Evolutionary conservation across 2,113 vertebrate genomes (phyloP).

Genomic region (Panthera leo): DNA sequence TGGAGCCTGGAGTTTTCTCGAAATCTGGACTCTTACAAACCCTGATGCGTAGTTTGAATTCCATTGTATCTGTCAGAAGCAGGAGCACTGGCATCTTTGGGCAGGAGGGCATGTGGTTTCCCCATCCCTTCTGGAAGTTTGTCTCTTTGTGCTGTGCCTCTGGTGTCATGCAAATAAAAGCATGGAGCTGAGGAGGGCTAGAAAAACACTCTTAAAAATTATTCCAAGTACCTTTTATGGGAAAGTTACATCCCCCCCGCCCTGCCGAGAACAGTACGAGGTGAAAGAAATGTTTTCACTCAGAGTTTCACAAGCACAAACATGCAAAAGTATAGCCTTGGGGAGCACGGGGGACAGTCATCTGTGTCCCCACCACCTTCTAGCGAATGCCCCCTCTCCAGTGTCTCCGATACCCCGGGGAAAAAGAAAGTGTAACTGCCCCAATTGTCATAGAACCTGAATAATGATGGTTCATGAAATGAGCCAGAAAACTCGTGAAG

Average conservation of each 20-base stretch:
- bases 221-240: not conserved
- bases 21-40: not conserved
- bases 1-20: not conserved
- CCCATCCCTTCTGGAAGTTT: not conserved
- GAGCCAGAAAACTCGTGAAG: not conserved
- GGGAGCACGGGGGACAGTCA: rapidly evolving
- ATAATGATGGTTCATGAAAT: not conserved
- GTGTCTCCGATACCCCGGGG: not conserved
- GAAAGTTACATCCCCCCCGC: not conserved
- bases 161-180: not conserved
- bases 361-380: not conserved
- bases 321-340: not conserved
- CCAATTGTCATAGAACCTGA: not conserved
- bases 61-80: not conserved
- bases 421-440: not conserved
- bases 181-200: not conserved
- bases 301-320: not conserved
- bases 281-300: not conserved
- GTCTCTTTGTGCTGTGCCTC: not conserved
- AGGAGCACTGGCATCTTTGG: not conserved
- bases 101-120: not conserved
- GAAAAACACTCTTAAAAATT: not conserved
- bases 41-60: not conserved
- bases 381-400: not conserved
- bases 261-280: not conserved